Conservation (phyloP, 2,113 vertebrate genomes). For the Chiloscyllium plagiosum region DNA sequence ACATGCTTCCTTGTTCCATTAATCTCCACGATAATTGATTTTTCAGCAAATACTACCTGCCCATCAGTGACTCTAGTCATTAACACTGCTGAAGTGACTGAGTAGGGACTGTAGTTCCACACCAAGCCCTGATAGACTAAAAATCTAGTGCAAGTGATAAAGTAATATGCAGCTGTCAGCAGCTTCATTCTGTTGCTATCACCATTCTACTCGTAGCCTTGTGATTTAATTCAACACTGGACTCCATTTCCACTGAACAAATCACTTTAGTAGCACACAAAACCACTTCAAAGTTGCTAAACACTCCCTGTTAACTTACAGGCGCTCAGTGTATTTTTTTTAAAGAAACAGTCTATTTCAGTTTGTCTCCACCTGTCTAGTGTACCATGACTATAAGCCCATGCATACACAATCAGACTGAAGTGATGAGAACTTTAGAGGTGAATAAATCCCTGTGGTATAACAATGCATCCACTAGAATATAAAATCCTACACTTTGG, state of each 20-base stretch:
- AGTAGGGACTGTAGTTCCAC: background rate
- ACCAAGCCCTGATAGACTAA: background rate
- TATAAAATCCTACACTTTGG: background rate
- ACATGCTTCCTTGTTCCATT: background rate
- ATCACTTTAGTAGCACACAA: constrained; percentile 14
- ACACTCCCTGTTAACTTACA: background rate
- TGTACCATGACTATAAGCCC: background rate
- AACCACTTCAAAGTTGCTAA: constrained; percentile 8
- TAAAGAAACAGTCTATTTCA: background rate
- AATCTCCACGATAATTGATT: background rate
- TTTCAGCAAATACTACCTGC: constrained; percentile 24
- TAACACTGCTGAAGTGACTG: background rate
- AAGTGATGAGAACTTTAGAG: background rate
- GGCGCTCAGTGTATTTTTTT: background rate
- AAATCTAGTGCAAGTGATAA: background rate
- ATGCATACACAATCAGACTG: background rate
- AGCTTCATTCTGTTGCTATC: constrained; percentile 12
- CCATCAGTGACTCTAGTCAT: constrained; percentile 30
- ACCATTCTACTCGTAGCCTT: background rate
- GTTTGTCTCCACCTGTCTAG: constrained; percentile 16
- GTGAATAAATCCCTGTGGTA: constrained; percentile 19
- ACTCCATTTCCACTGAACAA: constrained; percentile 30
- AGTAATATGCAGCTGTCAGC: background rate
- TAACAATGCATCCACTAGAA: background rate
- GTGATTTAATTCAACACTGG: background rate